These are phyloP conservation scores for Lampris incognitus DNA, from an alignment of 2,113 vertebrate genomes.

Conservation along the genomic window DNA sequence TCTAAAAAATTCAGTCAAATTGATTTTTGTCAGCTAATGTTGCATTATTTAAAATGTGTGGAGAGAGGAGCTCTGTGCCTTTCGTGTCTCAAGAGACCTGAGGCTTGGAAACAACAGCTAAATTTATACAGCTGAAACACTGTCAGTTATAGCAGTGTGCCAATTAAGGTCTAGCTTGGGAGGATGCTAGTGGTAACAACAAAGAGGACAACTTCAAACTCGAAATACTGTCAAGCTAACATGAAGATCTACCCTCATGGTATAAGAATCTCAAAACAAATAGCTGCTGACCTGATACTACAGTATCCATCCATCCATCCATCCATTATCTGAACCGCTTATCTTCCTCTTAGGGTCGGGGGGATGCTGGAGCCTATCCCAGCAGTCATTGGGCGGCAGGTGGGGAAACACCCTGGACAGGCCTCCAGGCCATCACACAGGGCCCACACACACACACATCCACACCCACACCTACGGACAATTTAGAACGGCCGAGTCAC, in stretches of 20 bases:
- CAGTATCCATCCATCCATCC: too few relatives aligned
- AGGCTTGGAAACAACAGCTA: conserved; percentile 46
- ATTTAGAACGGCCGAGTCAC: too few relatives aligned
- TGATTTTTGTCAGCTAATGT: conserved; percentile 4
- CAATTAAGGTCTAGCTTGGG: conserved; percentile 46
- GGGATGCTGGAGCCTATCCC: too few relatives aligned
- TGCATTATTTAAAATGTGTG: conserved; percentile 33
- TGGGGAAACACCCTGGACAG: too few relatives aligned
- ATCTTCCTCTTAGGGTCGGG: too few relatives aligned
- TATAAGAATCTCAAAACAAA: neutral
- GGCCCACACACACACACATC: too few relatives aligned
- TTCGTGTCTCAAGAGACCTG: conserved; percentile 20
- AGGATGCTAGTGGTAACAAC: conserved; percentile 39
- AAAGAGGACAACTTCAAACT: conserved; percentile 28
- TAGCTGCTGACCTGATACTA: neutral
- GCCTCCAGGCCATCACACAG: too few relatives aligned
- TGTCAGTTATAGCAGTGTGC: conserved; percentile 19
- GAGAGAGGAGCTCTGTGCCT: conserved; percentile 12
- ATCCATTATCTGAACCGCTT: too few relatives aligned
- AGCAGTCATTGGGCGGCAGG: too few relatives aligned
- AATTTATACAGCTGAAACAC: conserved; percentile 49
- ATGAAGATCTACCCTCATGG: conserved; percentile 18
- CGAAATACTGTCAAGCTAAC: conserved; percentile 13
- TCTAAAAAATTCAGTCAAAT: conserved; percentile 38
- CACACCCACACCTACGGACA: too few relatives aligned